These are phyloP conservation scores for Diachrysia chrysitis DNA, from an alignment of 2,888 invertebrate species.

Conservation along the genomic window DNA sequence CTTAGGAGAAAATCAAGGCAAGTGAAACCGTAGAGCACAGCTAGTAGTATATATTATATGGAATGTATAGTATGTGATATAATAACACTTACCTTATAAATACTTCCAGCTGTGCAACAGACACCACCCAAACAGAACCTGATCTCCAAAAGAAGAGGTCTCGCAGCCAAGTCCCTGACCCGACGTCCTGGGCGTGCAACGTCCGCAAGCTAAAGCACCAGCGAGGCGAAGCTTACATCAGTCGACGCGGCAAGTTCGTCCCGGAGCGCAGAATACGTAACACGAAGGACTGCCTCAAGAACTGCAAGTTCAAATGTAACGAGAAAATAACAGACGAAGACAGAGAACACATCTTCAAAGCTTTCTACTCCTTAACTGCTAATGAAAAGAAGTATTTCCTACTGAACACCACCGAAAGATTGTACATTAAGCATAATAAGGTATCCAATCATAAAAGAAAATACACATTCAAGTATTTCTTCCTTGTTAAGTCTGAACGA, in stretches of 20 bases:
- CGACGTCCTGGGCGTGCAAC: conserved; percentile 83
- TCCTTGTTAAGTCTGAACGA: conserved; percentile 74
- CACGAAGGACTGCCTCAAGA: conserved; percentile 81
- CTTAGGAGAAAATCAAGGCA: too few species aligned
- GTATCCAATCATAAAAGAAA: conserved; percentile 70
- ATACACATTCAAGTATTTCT: conserved; percentile 83
- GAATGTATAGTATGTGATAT: too few species aligned
- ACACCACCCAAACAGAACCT: conserved; percentile 25
- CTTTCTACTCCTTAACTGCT: conserved; percentile 80
- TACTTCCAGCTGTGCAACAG: conserved; percentile 41
- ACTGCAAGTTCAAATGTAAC: conserved; percentile 83
- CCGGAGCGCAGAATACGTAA: conserved; percentile 77
- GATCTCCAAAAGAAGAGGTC: conserved; percentile 62
- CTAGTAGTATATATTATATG: too few species aligned
- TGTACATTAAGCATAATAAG: conserved; percentile 71
- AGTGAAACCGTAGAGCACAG: too few species aligned
- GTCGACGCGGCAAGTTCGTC: conserved; percentile 80
- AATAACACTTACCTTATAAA: not conserved
- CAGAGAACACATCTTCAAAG: conserved; percentile 81
- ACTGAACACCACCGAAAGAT: conserved; percentile 82
- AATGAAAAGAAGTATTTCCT: conserved; percentile 84
- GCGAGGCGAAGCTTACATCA: conserved; percentile 82
- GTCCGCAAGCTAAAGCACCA: conserved; percentile 82
- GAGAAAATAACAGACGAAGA: conserved; percentile 78
- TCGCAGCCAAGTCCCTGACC: conserved; percentile 74